Base-by-base conservation (phyloP, 1,140 invertebrate species). In the Zaprionus ghesquierei region DNA sequence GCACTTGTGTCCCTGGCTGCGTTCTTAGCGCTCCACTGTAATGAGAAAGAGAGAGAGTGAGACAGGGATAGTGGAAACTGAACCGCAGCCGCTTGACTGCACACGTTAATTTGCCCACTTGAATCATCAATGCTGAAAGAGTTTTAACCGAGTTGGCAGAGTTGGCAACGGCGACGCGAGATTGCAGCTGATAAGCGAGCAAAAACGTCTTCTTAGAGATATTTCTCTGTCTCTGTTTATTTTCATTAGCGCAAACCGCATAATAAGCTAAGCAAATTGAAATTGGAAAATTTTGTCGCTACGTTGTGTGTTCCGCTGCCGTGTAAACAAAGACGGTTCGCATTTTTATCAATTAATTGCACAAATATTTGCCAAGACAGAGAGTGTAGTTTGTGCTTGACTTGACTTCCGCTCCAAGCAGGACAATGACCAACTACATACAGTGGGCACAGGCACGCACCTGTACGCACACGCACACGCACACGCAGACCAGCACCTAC, bases 211-310 rank as follows among this genome's bases (percentile, higher is more conserved):
- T 22, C 31, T 68, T 27, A 20, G 23, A 38, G 38, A 72, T n/a
- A 59, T 41, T 23, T 61, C 33, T 33, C 31, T 33, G 8, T 23
- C 31, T 44, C 41, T 73, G 38, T 71, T 75, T 72, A 77, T 77
- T 68, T 72, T 87, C 56, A 89, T 89, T 89, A 89, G 71, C 84
- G 59, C n/a, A 46, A 31, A 29, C 31, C 62, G 63, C 69, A 73
- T 89, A 89, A 89, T 77, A 70, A 84, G 64, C 55, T 84, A 78
- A 78, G 53, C 70, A 89, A 89, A 89, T 89, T 84, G 79, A 70
- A 89, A 89, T 89, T 89, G 79, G 77, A 89, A 89, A 84, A 82
- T 75, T 84, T 75, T 69, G 64, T 81, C 71, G 78, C 54, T 56
- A 35, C 44, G 15, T 15, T 27, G 22, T 29, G 54, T 35, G 13